Conservation (phyloP, 2,888 invertebrate species). For the Atethmia centrago region DNA sequence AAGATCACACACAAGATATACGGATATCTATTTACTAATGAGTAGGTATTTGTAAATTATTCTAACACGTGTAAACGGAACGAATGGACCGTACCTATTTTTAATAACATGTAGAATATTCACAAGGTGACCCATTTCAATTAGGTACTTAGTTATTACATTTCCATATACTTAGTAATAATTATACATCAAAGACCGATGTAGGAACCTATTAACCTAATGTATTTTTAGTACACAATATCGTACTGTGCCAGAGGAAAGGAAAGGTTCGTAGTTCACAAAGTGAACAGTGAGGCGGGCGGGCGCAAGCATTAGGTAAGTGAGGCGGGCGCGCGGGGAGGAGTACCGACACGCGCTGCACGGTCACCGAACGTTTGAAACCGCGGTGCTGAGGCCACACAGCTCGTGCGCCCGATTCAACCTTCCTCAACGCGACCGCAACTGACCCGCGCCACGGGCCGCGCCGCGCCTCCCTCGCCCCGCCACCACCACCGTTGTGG, state of each 20-base stretch:
- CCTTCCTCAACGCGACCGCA: conserved; percentile 91
- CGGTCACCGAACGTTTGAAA: conserved; percentile 89
- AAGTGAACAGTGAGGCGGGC: conserved; percentile 61
- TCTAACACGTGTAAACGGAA: conserved; percentile 26
- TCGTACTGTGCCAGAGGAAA: conserved; percentile 38
- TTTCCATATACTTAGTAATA: conserved; percentile 4
- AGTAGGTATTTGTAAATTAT: conserved; percentile 7
- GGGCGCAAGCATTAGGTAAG: conserved; percentile 48
- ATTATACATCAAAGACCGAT: background rate
- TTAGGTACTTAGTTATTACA: background rate
- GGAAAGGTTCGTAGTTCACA: conserved; percentile 62
- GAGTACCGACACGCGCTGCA: conserved; percentile 90
- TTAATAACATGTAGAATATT: conserved; percentile 17
- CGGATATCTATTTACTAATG: conserved; percentile 7
- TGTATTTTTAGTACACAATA: conserved; percentile 29
- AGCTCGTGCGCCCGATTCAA: conserved; percentile 90
- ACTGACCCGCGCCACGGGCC: conserved; percentile 87
- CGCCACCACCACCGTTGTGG: conserved; percentile 48
- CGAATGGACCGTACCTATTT: too few species aligned
- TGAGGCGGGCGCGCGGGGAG: conserved; percentile 73
- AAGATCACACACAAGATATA: background rate
- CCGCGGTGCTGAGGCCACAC: conserved; percentile 84
- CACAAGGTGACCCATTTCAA: conserved; percentile 20
- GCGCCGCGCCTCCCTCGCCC: conserved; percentile 58
- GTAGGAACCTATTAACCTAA: background rate